Evolutionary conservation across 2,888 invertebrate genomes (phyloP), one percentile per base, ranked within the genome.

Genomic region (Drosophila neutralis): DNA sequence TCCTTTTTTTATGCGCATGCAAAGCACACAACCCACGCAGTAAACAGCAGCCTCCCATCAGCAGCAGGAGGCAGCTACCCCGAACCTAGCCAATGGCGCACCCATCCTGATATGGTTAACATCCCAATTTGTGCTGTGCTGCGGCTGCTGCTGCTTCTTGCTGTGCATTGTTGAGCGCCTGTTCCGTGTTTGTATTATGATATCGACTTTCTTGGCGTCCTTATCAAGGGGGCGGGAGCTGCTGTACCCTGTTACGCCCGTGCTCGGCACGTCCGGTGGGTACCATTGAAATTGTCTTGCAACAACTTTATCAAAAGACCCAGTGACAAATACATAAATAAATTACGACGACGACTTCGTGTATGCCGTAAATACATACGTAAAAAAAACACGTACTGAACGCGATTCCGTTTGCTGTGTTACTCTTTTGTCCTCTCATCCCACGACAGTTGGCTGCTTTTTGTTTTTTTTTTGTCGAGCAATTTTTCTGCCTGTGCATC

Each of bases 171-270:
- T 83, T 89, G 89, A 49, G 84, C 90, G 77, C 89, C 89, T 85
- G 79, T 75, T 91, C 62, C 74, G 61, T 90, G 89, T 91, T 91
- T 89, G 89, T 85, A 83, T 85, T 89, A 78, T 81, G 90, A 90
- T 90, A 89, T 91, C 89, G 90, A 90, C 87, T 83, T 87, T 80
- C 80, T 76, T 57, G 61, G 49, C 64, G 29, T 49, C 71, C 76
- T 91, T 90, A 89, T 89, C 90, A 90, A 31, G 40, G 51, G 36
- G 15, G n/a, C 11, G 13, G 33, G 11, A 27, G 24, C 24, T 11
- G 27, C 31, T 54, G 36, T 27, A 31, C 18, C 54, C 15, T 51
- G 15, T 53, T 8, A 11, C 5, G 38, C 8, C 38, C 38, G 11
- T 27, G 8, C 29, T 27, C 7, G 4, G 40, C 45, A 18, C 6